These are phyloP conservation scores for Mactromeris polynyma DNA, from an alignment of 2,888 invertebrate genomes.

Conservation along the genomic window DNA sequence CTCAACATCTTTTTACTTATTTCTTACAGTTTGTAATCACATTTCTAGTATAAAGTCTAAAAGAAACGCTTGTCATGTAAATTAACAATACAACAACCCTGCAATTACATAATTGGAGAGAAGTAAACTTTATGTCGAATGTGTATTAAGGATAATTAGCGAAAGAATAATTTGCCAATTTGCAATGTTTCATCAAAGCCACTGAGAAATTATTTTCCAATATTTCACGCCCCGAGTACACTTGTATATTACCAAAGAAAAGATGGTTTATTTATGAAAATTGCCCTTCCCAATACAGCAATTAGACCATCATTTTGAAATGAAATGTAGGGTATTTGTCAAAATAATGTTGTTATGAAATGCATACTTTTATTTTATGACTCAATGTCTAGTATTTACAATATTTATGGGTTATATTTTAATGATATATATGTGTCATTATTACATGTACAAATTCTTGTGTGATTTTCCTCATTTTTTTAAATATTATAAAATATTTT, in stretches of 20 bases:
- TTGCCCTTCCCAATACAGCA: conserved; percentile 22
- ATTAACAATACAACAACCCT: conserved; percentile 29
- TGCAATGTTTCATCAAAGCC: conserved; percentile 65
- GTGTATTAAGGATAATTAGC: conserved; percentile 63
- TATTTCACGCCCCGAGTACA: conserved; percentile 52
- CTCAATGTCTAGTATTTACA: too few species aligned
- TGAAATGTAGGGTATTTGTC: conserved; percentile 42
- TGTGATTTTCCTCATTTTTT: background rate
- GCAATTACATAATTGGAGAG: conserved; percentile 57
- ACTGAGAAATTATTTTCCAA: conserved; percentile 56
- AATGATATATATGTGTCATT: background rate
- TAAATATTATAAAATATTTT: too few species aligned
- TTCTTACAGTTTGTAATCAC: background rate
- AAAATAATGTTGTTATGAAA: conserved; percentile 13
- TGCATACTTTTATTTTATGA: background rate
- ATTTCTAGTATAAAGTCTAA: conserved; percentile 14
- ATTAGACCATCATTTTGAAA: conserved; percentile 54
- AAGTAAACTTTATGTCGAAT: conserved; percentile 54
- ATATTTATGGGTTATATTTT: background rate
- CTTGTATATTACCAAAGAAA: conserved; percentile 22
- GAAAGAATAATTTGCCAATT: conserved; percentile 58
- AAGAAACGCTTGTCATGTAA: conserved; percentile 7
- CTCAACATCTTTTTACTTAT: background rate
- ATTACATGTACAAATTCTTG: background rate
- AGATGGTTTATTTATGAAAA: conserved; percentile 29